Base-by-base conservation (phyloP, 2,113 vertebrate species). In the Phodopus roborovskii region DNA sequence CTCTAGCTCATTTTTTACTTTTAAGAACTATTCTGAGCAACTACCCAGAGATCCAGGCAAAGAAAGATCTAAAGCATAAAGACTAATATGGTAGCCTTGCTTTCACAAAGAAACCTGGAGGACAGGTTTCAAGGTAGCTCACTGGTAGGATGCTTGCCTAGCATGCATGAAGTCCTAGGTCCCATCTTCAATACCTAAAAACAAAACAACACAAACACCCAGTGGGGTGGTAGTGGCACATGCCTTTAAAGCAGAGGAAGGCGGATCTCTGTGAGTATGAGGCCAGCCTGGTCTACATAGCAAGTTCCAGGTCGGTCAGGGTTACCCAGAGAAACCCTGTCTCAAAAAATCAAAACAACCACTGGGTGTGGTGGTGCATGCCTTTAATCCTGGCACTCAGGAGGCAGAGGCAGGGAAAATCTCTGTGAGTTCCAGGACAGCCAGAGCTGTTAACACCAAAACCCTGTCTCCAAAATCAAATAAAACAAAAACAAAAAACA, bases 1-100 rank as follows among this genome's bases (percentile, higher is more conserved):
- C 24, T 94, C 89, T 92, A 89, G 24, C 58, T 58, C 28, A 53
- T 42, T 71, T 95, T 93, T 79, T 78, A 90, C 60, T 78, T 78
- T 50, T 50, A 50, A 82, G 33, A 82, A 64, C 75, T 73, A 94
- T 87, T 84, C 45, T 75, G 91, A 94, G n/a, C 53, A 75, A 64
- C 53, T 94, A 90, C 42, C 62, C 73, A 90, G 77, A 97, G 48
- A 94, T 11, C 68, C 0, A 58, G 62, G 15, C 20, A 75, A 26
- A 77, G 30, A 75, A 26, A 77, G 30, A 87, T 48, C 60, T 81
- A 92, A 95, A 81, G 36, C 77, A 77, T 8, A 48, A 71, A 68
- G 82, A 20, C 64, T 4, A 48, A 0, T 39, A 17, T 19, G 36
- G 74, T 24, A 78, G 82, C 36, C 19, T 66, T 93, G 71, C 62